Conservation (phyloP, 2,888 invertebrate genomes). For the Nysson spinosus region DNA sequence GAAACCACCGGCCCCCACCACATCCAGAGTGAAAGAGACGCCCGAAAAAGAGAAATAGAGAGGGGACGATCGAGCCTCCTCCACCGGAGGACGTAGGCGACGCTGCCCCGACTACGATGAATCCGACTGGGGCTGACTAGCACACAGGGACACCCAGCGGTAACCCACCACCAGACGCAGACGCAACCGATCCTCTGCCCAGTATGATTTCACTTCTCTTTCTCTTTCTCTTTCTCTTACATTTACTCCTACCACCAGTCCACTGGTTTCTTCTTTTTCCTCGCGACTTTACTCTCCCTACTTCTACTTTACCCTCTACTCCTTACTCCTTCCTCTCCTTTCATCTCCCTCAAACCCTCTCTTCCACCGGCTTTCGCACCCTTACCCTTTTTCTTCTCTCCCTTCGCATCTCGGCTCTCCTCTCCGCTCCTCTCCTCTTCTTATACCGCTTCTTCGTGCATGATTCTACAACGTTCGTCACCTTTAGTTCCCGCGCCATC, state of each 20-base stretch:
- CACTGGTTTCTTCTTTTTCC: conserved; percentile 67
- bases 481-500: conserved; percentile 57
- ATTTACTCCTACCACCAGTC: conserved; percentile 54
- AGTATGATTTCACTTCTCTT: conserved; percentile 69
- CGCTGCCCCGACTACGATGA: conserved; percentile 70
- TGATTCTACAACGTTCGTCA: too few relatives aligned
- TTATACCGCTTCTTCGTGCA: too few relatives aligned
- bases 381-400: conserved; percentile 10
- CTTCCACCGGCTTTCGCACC: not conserved
- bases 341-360: not conserved
- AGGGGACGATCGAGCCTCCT: conserved; percentile 45
- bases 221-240: too few relatives aligned
- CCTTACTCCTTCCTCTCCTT: conserved; percentile 9
- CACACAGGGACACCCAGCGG: conserved; percentile 58
- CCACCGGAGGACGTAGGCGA: conserved; percentile 46
- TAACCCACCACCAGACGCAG: too few relatives aligned
- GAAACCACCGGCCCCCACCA: too few relatives aligned
- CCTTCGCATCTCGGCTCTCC: conserved; percentile 7
- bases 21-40: too few relatives aligned
- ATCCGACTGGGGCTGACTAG: conserved; percentile 74
- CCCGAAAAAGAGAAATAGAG: too few relatives aligned
- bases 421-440: not conserved
- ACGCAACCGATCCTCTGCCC: conserved; percentile 72
- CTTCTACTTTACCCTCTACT: not conserved
- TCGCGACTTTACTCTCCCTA: conserved; percentile 50